Percentiles rank a stretch among this genome's conserved stretches.
Conservation (phyloP, 1,140 invertebrate genomes). For the Lethrus apterus region DNA sequence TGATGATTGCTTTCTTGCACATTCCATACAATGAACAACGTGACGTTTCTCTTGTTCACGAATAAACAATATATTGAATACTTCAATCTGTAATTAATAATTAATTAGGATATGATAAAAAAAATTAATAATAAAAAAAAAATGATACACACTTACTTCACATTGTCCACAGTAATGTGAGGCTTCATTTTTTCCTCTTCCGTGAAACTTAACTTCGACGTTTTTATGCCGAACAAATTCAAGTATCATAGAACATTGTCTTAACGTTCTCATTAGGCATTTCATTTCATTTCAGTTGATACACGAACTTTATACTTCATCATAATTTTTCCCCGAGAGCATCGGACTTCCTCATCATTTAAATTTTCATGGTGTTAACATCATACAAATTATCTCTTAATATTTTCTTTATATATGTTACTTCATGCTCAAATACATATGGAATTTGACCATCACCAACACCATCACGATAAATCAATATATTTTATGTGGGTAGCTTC, state of each 20-base stretch:
- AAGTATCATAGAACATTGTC: conserved; percentile 77
- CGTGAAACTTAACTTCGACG: conserved; percentile 89
- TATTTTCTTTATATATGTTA: too few species aligned
- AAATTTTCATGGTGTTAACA: too few species aligned
- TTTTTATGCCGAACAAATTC: conserved; percentile 81
- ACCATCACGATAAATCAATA: too few species aligned
- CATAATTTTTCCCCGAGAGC: too few species aligned
- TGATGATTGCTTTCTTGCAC: conserved; percentile 80
- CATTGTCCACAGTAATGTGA: conserved; percentile 98
- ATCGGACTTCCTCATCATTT: too few species aligned
- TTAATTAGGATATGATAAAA: conserved; percentile 8
- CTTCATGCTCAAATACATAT: too few species aligned
- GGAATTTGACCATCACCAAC: too few species aligned
- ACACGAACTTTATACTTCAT: too few species aligned
- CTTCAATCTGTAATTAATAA: conserved; percentile 72
- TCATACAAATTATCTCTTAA: too few species aligned
- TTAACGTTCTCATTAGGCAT: conserved; percentile 76
- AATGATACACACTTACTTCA: conserved; percentile 61
- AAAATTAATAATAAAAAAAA: background rate
- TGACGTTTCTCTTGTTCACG: conserved; percentile 93
- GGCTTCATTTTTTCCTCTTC: conserved; percentile 87
- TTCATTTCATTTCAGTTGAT: too few species aligned
- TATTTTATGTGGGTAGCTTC: too few species aligned
- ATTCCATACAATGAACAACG: conserved; percentile 96
- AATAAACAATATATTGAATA: conserved; percentile 97